Percentiles rank a stretch among this genome's conserved stretches.
These are phyloP conservation scores for Archips crataeganus DNA, from an alignment of 2,888 invertebrate genomes.

Conservation along the genomic window DNA sequence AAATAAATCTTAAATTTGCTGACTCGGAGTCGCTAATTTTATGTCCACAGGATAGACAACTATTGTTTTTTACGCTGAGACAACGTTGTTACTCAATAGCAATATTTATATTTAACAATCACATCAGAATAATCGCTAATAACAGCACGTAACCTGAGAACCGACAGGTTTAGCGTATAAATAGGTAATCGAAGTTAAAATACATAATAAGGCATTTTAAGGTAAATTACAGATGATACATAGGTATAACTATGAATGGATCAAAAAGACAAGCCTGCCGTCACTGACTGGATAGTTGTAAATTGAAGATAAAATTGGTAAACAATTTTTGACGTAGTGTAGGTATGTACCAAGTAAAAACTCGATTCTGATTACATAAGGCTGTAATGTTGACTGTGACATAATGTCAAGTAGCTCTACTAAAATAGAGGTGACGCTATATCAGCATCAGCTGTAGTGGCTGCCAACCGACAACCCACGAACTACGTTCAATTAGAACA, in stretches of 20 bases:
- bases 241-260: neutral
- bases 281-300: neutral
- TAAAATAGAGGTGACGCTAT: slow-evolving; percentile 70
- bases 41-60: too few species aligned
- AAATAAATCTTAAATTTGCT: too few species aligned
- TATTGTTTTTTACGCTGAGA: too few species aligned
- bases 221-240: neutral
- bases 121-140: neutral
- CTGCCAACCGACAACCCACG: slow-evolving; percentile 60
- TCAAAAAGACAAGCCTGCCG: slow-evolving; percentile 7
- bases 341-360: neutral
- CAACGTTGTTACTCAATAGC: too few species aligned
- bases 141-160: neutral
- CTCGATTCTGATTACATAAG: slow-evolving; percentile 1
- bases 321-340: neutral
- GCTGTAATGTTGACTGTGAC: slow-evolving; percentile 48
- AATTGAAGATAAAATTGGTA: neutral
- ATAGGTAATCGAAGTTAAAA: neutral
- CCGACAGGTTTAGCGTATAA: neutral
- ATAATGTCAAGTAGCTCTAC: slow-evolving; percentile 53
- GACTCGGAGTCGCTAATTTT: too few species aligned
- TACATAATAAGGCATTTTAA: slow-evolving; percentile 5
- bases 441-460: slow-evolving; percentile 50
- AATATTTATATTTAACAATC: neutral
- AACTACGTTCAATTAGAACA: slow-evolving; percentile 53